Conservation (phyloP, 2,113 vertebrate species). For the Trichomycterus rosablanca region DNA sequence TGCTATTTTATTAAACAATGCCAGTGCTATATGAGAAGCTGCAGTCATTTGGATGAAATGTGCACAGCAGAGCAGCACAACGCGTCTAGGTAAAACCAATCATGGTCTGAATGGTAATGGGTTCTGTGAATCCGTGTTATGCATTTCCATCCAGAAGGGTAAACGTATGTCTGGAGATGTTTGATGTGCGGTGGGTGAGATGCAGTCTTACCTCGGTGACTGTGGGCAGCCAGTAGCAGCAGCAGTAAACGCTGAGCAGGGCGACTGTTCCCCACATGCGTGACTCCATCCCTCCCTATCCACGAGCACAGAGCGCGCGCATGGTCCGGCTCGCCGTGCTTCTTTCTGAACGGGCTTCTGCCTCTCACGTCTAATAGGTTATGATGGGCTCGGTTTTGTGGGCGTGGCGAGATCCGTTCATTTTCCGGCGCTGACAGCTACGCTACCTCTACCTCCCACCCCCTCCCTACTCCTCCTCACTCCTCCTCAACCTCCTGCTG, state of each 20-base stretch:
- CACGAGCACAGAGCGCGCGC: slow-evolving; percentile 56
- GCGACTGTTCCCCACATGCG: slow-evolving; percentile 57
- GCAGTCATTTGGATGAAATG: slow-evolving; percentile 16
- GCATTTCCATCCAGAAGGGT: no score
- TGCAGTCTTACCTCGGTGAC: slow-evolving; percentile 61
- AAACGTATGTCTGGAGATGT: not conserved
- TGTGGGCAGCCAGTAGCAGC: slow-evolving; percentile 61
- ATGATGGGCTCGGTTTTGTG: not conserved
- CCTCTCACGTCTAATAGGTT: no score
- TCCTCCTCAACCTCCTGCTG: slow-evolving; percentile 21
- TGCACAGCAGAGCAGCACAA: no score
- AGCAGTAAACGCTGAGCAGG: slow-evolving; percentile 58
- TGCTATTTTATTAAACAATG: slow-evolving; percentile 35
- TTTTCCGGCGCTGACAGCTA: slow-evolving; percentile 1
- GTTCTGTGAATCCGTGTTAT: no score
- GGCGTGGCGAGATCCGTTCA: slow-evolving; percentile 17
- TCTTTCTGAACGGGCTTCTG: slow-evolving; percentile 1
- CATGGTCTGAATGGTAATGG: no score
- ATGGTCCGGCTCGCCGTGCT: slow-evolving; percentile 39
- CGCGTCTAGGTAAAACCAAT: no score
- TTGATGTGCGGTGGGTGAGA: not conserved
- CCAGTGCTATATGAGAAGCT: slow-evolving; percentile 14
- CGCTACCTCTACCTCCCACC: slow-evolving; percentile 8
- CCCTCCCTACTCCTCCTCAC: slow-evolving; percentile 16
- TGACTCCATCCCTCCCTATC: slow-evolving; percentile 66